Base-by-base conservation (phyloP, 2,797 vertebrate genomes). In the Alcedo quadribrachys region DNA sequence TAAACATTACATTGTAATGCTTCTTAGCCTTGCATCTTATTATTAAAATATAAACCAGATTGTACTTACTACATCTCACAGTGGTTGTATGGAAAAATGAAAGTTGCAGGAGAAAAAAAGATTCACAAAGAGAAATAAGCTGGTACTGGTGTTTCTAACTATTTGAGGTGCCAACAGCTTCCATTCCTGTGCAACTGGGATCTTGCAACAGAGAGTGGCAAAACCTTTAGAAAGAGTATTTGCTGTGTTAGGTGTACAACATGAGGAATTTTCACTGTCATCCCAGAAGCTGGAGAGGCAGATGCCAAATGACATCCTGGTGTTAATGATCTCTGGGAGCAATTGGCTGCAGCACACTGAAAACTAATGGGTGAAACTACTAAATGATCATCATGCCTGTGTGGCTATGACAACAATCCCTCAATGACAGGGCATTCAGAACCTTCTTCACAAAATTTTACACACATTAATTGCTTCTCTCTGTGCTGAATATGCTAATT, bases 401-500 rank as follows among this genome's bases (percentile, higher is more conserved):
- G 20, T 18, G 28, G 15, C 43, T 54, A 25, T 15, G 40, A 37
- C 11, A 78, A 77, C 60, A 81, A 61, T 1, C 19, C 16, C 19
- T 35, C 33, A 46, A 8, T 24, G 68, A 21, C 6, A 60, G n/a
- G 17, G 22, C 8, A 19, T 71, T 89, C 54, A 75, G 37, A 6
- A 74, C 13, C 15, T 40, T 70, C 30, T 45, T 81, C 54, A 79
- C 37, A 40, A 76, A 51, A 35, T 71, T 81, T 55, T 68, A 35
- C 30, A 6, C 0, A 0, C 2, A 2, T 69, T 63, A 50, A 40
- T 20, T 21, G 3, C 25, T 68, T 65, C 24, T 43, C 12, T 74
- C 45, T 61, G 17, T 20, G 16, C 13, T 35, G 25, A 70, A 70
- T n/a, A 42, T 4, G 15, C 13, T 70, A 6, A 6, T 46, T 77